These are phyloP conservation scores for Choristoneura fumiferana DNA, from an alignment of 1,140 invertebrate genomes.

Conservation along the genomic window DNA sequence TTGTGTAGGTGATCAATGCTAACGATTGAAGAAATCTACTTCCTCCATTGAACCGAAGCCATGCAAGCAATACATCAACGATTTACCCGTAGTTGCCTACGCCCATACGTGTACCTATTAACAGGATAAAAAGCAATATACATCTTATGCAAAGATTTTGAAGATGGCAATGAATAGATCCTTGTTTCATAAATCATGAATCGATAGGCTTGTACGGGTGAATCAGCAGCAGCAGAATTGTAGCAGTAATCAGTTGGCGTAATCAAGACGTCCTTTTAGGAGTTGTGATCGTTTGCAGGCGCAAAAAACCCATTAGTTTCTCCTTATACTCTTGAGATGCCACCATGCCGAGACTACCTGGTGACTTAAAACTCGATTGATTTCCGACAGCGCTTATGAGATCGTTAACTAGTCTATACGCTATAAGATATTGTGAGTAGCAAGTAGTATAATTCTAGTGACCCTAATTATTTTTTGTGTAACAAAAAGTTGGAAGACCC, in stretches of 20 bases:
- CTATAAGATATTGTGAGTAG: too few species aligned
- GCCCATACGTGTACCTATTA: too few species aligned
- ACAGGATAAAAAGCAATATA: too few species aligned
- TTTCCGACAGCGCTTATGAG: neutral
- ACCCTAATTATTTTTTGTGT: neutral
- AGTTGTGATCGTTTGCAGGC: neutral
- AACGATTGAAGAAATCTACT: too few species aligned
- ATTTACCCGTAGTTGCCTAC: too few species aligned
- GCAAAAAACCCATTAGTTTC: slow-evolving; percentile 10
- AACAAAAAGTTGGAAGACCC: too few species aligned
- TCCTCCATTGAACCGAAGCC: too few species aligned
- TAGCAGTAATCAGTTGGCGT: neutral
- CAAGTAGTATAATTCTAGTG: neutral
- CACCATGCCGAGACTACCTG: neutral
- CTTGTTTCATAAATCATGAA: too few species aligned
- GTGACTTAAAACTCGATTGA: slow-evolving; percentile 1
- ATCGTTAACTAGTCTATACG: neutral
- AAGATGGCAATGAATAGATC: too few species aligned
- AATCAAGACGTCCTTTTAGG: slow-evolving; percentile 5
- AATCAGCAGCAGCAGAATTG: too few species aligned
- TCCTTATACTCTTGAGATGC: slow-evolving; percentile 7
- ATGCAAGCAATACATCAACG: too few species aligned
- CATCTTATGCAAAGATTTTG: too few species aligned
- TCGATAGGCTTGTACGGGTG: neutral
- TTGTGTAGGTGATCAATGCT: slow-evolving; percentile 9